Conservation (phyloP, 2,113 vertebrate species). For the Gobio gobio region DNA sequence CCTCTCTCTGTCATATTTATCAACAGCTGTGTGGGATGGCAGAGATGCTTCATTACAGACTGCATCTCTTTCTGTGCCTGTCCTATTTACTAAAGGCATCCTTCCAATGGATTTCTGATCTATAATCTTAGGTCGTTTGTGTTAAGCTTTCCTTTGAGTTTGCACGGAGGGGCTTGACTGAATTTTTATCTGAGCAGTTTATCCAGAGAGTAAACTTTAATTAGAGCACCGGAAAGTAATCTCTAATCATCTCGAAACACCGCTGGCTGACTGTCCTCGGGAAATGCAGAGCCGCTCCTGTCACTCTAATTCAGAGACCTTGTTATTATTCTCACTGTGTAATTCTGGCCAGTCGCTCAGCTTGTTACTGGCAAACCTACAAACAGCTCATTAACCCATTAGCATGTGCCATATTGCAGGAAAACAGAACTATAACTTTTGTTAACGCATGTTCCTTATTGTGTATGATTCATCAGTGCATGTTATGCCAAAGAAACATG, state of each 20-base stretch:
- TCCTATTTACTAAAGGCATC: slow-evolving; percentile 15
- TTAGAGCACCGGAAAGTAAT: slow-evolving; percentile 27
- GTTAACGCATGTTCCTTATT: neutral
- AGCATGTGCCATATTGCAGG: neutral
- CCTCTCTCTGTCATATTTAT: slow-evolving; percentile 38
- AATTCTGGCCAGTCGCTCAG: neutral
- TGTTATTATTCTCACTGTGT: slow-evolving; percentile 22
- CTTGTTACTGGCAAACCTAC: neutral
- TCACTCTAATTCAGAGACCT: slow-evolving; percentile 5
- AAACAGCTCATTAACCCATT: slow-evolving; percentile 22
- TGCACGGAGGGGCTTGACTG: slow-evolving; percentile 10
- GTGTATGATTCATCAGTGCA: neutral
- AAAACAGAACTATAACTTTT: neutral
- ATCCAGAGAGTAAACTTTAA: slow-evolving; percentile 32
- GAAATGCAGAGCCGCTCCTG: slow-evolving; percentile 21
- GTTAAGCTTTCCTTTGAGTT: slow-evolving; percentile 5
- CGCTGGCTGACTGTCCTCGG: slow-evolving; percentile 5
- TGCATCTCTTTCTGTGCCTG: slow-evolving; percentile 14
- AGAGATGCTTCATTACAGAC: slow-evolving; percentile 10
- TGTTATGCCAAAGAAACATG: neutral
- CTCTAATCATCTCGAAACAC: slow-evolving; percentile 16
- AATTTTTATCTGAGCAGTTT: slow-evolving; percentile 9
- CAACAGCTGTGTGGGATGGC: slow-evolving; percentile 32
- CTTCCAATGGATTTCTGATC: slow-evolving; percentile 5
- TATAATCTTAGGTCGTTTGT: slow-evolving; percentile 5